Conservation (phyloP, 1,140 invertebrate species). For the Cryptotermes secundus region DNA sequence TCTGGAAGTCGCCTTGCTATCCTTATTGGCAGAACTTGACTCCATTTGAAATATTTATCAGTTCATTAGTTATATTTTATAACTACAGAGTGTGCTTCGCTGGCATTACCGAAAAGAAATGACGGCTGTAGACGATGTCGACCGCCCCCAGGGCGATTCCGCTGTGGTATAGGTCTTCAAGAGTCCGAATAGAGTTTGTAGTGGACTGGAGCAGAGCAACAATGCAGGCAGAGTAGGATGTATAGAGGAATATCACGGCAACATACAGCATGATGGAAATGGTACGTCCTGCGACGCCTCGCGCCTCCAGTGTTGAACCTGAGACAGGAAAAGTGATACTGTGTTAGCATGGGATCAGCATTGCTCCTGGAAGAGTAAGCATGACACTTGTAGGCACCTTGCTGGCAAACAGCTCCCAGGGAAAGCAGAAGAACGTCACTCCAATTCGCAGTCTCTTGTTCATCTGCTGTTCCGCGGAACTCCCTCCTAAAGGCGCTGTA, state of each 20-base stretch:
- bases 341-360: too few species aligned
- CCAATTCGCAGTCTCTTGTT: not conserved
- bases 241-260: conserved; percentile 60
- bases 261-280: conserved; percentile 59
- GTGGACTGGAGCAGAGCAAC: conserved; percentile 67
- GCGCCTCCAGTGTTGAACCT: conserved; percentile 51
- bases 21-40: too few species aligned
- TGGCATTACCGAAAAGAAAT: conserved; percentile 58
- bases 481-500: conserved; percentile 31
- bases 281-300: conserved; percentile 52
- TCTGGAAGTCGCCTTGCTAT: too few species aligned
- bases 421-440: conserved; percentile 28
- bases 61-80: too few species aligned
- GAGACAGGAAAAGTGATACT: not conserved
- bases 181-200: conserved; percentile 60
- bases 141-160: conserved; percentile 60
- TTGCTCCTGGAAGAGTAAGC: too few species aligned
- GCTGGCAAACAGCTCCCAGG: conserved; percentile 59
- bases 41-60: too few species aligned
- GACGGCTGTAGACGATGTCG: conserved; percentile 60
- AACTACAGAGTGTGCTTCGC: too few species aligned
- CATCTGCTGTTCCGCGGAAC: not conserved
- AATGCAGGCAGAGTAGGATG: conserved; percentile 72
- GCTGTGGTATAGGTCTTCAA: conserved; percentile 61
- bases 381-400: conserved; percentile 47